A percentile compares a stretch with the other conserved stretches of the same genome.
Evolutionary conservation across 2,797 vertebrate genomes (phyloP).

Genomic region (Forpus xanthops): DNA sequence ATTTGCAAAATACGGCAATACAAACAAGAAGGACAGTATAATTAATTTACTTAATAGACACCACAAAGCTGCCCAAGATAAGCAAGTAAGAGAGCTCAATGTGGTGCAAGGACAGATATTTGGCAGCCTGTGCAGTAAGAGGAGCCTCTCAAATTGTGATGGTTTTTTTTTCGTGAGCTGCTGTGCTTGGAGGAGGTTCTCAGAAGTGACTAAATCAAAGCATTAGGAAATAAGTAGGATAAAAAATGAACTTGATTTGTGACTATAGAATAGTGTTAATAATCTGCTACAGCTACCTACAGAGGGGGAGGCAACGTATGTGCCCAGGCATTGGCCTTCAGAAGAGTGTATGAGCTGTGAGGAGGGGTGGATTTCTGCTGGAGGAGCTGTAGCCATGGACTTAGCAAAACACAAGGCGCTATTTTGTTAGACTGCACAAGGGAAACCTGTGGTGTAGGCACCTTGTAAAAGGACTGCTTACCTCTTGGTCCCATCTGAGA

Average conservation of each 20-base stretch:
- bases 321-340: background rate
- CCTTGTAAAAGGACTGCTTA: background rate
- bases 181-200: background rate
- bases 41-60: background rate
- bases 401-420: rapidly evolving
- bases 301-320: rapidly evolving
- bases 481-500: background rate
- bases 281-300: background rate
- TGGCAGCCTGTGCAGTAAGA: background rate
- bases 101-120: background rate
- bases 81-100: background rate
- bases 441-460: background rate
- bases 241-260: background rate
- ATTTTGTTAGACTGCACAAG: background rate
- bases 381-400: rapidly evolving
- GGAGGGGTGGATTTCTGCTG: background rate
- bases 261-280: background rate
- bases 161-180: background rate
- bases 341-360: rapidly evolving
- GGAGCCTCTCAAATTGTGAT: background rate
- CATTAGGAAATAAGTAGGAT: background rate
- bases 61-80: background rate
- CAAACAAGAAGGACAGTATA: background rate
- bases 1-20: background rate
- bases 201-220: background rate